Percentiles rank a stretch among this genome's conserved stretches.
phyloP scores from a whole-genome alignment of 2,888 invertebrate species.

The Azorinus chamasolen region DNA sequence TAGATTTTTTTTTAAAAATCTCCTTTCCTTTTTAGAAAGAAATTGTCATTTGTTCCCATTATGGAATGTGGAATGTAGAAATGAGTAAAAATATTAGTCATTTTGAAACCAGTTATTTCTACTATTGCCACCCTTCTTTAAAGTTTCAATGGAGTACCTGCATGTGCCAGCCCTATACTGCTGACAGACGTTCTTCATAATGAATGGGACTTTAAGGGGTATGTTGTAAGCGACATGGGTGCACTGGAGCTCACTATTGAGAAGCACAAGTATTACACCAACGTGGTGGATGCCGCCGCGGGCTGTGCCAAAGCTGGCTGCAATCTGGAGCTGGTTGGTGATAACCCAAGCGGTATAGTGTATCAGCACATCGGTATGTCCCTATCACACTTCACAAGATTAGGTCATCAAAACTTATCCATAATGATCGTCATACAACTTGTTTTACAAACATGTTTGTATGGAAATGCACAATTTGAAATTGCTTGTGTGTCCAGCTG shows the following conservation, averaged over 20 bases:
- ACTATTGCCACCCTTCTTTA: neutral
- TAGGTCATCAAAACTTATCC: too few species aligned
- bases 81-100: too few species aligned
- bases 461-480: too few species aligned
- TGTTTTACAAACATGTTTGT: too few species aligned
- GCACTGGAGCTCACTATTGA: slow-evolving; percentile 77
- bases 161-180: slow-evolving; percentile 81
- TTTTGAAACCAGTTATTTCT: too few species aligned
- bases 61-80: too few species aligned
- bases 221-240: slow-evolving; percentile 80
- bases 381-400: too few species aligned
- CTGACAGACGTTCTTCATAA: slow-evolving; percentile 79
- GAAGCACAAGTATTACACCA: slow-evolving; percentile 73
- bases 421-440: too few species aligned
- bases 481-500: too few species aligned
- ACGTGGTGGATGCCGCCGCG: slow-evolving; percentile 71
- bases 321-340: slow-evolving; percentile 71
- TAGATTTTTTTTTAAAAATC: too few species aligned
- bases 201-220: slow-evolving; percentile 83
- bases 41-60: too few species aligned
- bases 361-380: slow-evolving; percentile 59
- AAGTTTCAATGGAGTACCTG: slow-evolving; percentile 83
- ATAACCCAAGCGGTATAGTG: slow-evolving; percentile 31
- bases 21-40: too few species aligned
- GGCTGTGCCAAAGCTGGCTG: slow-evolving; percentile 75